Conservation (phyloP, 2,797 vertebrate species). For the Alca torda region DNA sequence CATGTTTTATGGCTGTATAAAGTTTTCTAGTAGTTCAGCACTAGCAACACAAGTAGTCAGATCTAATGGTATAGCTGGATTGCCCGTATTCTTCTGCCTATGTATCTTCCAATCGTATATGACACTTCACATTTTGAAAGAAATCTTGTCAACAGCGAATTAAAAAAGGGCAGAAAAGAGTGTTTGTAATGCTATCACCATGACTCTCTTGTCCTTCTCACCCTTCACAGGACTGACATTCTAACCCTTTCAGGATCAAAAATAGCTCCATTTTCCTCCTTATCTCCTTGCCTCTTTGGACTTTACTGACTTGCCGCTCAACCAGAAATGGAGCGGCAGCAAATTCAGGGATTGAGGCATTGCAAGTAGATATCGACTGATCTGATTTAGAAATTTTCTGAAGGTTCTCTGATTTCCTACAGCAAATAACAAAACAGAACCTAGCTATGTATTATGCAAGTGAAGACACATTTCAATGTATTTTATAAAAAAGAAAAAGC, state of each 20-base stretch:
- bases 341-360: background rate
- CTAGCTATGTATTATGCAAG: background rate
- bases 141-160: background rate
- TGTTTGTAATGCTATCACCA: background rate
- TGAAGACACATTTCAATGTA: background rate
- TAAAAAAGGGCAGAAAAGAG: background rate
- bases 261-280: background rate
- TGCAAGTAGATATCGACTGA: background rate
- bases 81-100: background rate
- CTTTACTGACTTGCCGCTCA: background rate
- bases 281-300: background rate
- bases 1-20: background rate
- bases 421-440: background rate
- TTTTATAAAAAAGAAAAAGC: background rate
- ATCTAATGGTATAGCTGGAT: background rate
- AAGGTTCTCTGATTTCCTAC: background rate
- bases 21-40: background rate
- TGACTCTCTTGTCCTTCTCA: background rate
- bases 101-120: background rate
- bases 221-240: background rate
- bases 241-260: background rate
- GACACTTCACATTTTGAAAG: background rate
- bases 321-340: background rate
- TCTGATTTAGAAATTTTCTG: background rate
- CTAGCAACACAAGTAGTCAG: background rate